phyloP scores from a whole-genome alignment of 2,888 invertebrate genomes.

The Harpagoxenus sublaevis region DNA sequence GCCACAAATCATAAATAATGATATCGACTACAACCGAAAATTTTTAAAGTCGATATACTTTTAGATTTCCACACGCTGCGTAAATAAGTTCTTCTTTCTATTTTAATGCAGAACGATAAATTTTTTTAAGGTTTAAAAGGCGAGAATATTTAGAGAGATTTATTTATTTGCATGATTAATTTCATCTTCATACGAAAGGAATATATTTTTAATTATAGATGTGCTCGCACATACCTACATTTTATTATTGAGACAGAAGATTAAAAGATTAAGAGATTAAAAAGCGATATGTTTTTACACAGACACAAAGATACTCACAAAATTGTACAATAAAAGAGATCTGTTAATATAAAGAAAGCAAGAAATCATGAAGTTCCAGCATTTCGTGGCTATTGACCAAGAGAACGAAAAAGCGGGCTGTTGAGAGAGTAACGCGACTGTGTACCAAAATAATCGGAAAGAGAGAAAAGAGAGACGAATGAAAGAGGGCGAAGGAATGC shows the following conservation, averaged over 20 bases:
- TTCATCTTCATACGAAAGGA: not conserved
- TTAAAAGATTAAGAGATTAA: not conserved
- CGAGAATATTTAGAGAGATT: not conserved
- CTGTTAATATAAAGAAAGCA: constrained; percentile 31
- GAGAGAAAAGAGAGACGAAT: not conserved
- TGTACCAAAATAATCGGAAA: constrained; percentile 38
- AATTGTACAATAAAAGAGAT: not conserved
- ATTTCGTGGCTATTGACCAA: constrained; percentile 18
- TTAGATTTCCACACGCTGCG: not conserved
- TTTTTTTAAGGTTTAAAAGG: not conserved
- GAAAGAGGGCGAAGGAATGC: constrained; percentile 39
- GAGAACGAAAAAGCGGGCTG: not conserved
- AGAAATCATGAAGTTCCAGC: constrained; percentile 30
- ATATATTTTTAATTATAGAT: not conserved
- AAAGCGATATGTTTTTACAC: not conserved
- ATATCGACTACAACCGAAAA: constrained; percentile 42
- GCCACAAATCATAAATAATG: constrained; percentile 44
- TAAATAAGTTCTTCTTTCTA: not conserved
- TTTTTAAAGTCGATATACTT: constrained; percentile 32
- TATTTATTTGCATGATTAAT: not conserved
- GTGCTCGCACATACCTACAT: too few relatives aligned
- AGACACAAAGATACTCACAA: not conserved
- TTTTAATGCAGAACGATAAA: not conserved
- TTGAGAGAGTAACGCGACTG: constrained; percentile 20
- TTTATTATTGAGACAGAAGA: not conserved